Percentiles rank a stretch among this genome's conserved stretches.
Evolutionary conservation across 1,140 invertebrate genomes (phyloP).

Genomic region (Cardiocondyla obscurior): DNA sequence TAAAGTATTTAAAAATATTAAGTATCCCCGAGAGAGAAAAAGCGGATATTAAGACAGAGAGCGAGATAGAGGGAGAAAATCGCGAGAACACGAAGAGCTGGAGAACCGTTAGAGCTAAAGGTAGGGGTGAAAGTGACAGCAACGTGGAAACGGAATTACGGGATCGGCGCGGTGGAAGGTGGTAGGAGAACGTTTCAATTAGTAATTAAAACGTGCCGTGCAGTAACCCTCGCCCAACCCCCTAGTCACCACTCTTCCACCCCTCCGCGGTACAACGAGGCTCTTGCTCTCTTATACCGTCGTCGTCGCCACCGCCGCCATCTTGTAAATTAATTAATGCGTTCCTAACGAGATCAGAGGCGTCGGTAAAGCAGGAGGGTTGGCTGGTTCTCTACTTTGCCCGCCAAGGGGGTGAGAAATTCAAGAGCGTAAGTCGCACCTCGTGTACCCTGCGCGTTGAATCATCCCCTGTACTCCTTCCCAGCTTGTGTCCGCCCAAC

Average conservation of each 20-base stretch:
- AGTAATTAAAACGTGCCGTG: conserved; percentile 79
- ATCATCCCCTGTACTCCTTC: neutral
- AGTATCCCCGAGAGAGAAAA: conserved; percentile 57
- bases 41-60: conserved; percentile 66
- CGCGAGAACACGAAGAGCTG: neutral
- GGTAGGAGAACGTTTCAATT: conserved; percentile 77
- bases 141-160: conserved; percentile 62
- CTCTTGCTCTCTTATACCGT: conserved; percentile 64
- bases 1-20: conserved; percentile 76
- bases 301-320: conserved; percentile 69
- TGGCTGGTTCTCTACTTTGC: conserved; percentile 69
- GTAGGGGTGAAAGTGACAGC: conserved; percentile 43
- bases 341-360: conserved; percentile 82
- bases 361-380: conserved; percentile 76
- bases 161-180: conserved; percentile 58
- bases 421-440: conserved; percentile 39
- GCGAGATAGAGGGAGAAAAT: no score
- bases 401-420: conserved; percentile 51
- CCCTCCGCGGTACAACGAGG: conserved; percentile 47
- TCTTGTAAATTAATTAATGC: conserved; percentile 83
- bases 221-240: conserved; percentile 51
- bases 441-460: neutral
- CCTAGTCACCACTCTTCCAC: conserved; percentile 11
- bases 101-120: conserved; percentile 26
- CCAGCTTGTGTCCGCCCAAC: no score